Percentiles rank a stretch among this genome's conserved stretches.
Conservation (phyloP, 2,113 vertebrate species). For the Mohoua ochrocephala region DNA sequence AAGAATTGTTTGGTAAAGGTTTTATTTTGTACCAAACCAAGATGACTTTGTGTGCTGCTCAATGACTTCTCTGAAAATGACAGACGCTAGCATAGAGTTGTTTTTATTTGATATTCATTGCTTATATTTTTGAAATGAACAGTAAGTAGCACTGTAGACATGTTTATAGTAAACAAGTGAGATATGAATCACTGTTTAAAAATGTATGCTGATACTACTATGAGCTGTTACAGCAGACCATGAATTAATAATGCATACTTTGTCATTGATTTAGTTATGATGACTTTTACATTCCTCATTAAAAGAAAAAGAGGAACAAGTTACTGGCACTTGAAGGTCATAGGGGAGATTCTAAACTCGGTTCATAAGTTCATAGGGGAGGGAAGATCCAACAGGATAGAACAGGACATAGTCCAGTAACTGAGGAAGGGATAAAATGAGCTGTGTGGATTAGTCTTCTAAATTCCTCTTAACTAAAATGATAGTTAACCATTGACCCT, state of each 20-base stretch:
- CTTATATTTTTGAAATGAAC: neutral
- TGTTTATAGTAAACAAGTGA: neutral
- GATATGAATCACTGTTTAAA: neutral
- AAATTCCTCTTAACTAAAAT: neutral
- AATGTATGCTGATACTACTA: neutral
- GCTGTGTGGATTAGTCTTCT: conserved; percentile 2
- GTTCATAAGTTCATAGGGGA: neutral
- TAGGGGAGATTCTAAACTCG: neutral
- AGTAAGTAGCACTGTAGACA: conserved; percentile 7
- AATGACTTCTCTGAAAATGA: neutral
- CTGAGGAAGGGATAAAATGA: neutral
- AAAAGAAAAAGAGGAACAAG: conserved; percentile 17
- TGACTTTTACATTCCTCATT: neutral
- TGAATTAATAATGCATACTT: neutral
- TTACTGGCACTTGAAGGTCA: neutral
- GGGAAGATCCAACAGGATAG: neutral
- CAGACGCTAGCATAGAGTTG: neutral
- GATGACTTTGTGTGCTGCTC: conserved; percentile 5
- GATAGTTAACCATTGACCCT: neutral
- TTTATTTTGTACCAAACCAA: conserved; percentile 13
- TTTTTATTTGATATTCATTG: neutral
- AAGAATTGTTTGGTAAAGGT: neutral
- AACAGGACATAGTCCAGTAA: neutral
- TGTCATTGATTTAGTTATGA: conserved; percentile 2
- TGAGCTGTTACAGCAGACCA: neutral